Conservation (phyloP, 2,888 invertebrate genomes). For the Panopea generosa region DNA sequence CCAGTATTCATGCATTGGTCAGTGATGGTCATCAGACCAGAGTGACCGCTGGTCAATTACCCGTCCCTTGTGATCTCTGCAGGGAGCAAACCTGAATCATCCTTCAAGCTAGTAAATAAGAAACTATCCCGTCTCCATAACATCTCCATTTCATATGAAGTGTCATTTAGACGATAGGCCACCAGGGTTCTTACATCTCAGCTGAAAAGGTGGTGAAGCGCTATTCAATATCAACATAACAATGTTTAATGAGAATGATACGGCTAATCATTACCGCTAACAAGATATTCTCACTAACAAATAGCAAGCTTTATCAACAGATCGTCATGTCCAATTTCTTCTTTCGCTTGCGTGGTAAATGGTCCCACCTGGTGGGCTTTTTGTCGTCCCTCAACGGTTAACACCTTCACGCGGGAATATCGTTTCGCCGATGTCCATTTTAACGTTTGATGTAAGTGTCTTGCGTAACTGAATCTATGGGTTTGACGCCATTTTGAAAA, state of each 20-base stretch:
- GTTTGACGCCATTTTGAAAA: conserved; percentile 55
- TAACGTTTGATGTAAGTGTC: conserved; percentile 36
- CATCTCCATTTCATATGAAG: conserved; percentile 42
- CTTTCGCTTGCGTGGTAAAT: conserved; percentile 34
- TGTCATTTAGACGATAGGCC: conserved; percentile 40
- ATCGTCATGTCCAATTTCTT: conserved; percentile 32
- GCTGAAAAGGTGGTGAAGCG: conserved; percentile 49
- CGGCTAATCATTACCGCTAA: conserved; percentile 63
- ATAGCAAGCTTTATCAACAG: conserved; percentile 27
- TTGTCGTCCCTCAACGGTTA: conserved; percentile 38
- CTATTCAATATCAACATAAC: conserved; percentile 51
- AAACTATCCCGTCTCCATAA: conserved; percentile 48
- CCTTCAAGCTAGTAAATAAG: conserved; percentile 41
- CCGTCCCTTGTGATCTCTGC: conserved; percentile 59
- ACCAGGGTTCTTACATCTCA: conserved; percentile 50
- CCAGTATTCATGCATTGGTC: conserved; percentile 39
- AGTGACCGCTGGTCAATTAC: conserved; percentile 64
- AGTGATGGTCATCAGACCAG: conserved; percentile 60
- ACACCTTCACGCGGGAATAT: conserved; percentile 54
- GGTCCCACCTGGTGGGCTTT: conserved; percentile 28
- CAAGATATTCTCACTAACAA: conserved; percentile 61
- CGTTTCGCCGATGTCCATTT: conserved; percentile 44
- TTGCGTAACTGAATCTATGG: conserved; percentile 55
- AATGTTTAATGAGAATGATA: conserved; percentile 58
- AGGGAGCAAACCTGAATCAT: conserved; percentile 31